Conservation (phyloP, 2,888 invertebrate genomes). For the Caenorhabditis sp. region DNA sequence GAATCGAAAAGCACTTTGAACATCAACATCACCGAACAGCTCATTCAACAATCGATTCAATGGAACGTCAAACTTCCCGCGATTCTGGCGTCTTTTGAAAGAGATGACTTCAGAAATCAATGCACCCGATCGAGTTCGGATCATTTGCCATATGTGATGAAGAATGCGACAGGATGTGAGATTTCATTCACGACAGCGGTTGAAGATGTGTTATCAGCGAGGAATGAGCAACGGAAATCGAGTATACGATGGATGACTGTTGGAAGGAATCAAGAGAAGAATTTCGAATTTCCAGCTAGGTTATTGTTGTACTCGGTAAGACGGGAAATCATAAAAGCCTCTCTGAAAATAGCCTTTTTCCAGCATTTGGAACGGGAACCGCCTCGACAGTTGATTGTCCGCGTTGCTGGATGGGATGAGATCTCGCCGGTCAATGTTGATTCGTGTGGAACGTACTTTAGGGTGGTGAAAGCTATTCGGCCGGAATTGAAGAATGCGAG, state of each 20-base stretch:
- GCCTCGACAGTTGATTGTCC: slow-evolving; percentile 81
- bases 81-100: slow-evolving; percentile 45
- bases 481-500: slow-evolving; percentile 77
- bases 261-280: slow-evolving; percentile 80
- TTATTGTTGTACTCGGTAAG: slow-evolving; percentile 48
- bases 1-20: slow-evolving; percentile 75
- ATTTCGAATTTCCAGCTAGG: slow-evolving; percentile 80
- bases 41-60: slow-evolving; percentile 77
- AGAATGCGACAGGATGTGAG: slow-evolving; percentile 87
- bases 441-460: slow-evolving; percentile 90
- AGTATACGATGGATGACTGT: slow-evolving; percentile 79
- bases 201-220: slow-evolving; percentile 34
- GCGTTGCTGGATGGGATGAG: slow-evolving; percentile 87
- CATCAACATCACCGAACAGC: slow-evolving; percentile 86
- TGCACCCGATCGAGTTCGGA: slow-evolving; percentile 72
- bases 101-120: slow-evolving; percentile 51
- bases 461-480: slow-evolving; percentile 70
- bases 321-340: no score
- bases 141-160: slow-evolving; percentile 91
- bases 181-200: slow-evolving; percentile 82
- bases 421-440: slow-evolving; percentile 91
- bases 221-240: slow-evolving; percentile 50
- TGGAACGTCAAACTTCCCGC: slow-evolving; percentile 42
- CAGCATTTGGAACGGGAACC: slow-evolving; percentile 59
- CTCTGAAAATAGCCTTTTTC: no score